phyloP scores from a whole-genome alignment of 2,797 vertebrate species.

The Brachymystax lenok region DNA sequence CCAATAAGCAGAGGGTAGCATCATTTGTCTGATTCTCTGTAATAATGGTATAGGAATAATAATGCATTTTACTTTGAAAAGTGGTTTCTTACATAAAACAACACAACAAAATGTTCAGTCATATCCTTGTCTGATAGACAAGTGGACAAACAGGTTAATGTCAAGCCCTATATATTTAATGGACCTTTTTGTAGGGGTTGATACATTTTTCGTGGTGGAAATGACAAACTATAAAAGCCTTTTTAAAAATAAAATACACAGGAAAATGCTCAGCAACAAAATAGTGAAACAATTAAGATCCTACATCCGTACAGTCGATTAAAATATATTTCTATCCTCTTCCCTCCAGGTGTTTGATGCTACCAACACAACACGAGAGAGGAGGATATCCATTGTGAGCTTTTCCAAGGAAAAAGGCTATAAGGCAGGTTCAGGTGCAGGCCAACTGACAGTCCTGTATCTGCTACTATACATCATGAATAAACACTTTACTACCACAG shows the following conservation, averaged over 20 bases:
- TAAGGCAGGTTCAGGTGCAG: conserved; percentile 74
- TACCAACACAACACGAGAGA: conserved; percentile 89
- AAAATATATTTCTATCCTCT: neutral
- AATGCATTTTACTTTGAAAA: too few relatives aligned
- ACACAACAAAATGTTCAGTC: too few relatives aligned
- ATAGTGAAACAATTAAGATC: conserved; percentile 84
- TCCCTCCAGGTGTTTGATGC: conserved; percentile 87
- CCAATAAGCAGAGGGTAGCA: too few relatives aligned
- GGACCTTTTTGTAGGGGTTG: too few relatives aligned
- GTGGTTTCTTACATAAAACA: too few relatives aligned
- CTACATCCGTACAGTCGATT: too few relatives aligned
- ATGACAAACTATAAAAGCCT: neutral
- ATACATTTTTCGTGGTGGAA: neutral
- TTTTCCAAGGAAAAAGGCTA: conserved; percentile 87
- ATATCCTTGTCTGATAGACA: too few relatives aligned
- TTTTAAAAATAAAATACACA: conserved; percentile 58
- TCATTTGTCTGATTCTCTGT: too few relatives aligned
- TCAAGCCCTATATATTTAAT: too few relatives aligned
- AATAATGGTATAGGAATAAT: too few relatives aligned
- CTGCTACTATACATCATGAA: neutral
- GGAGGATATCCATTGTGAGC: conserved; percentile 78
- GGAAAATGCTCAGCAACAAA: conserved; percentile 85
- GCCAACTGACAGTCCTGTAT: neutral
- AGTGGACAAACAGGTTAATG: too few relatives aligned
- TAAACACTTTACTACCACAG: neutral